Percentiles rank a stretch among this genome's conserved stretches.
Conservation (phyloP, 2,888 invertebrate species). For the Trissonchulus sp. region DNA sequence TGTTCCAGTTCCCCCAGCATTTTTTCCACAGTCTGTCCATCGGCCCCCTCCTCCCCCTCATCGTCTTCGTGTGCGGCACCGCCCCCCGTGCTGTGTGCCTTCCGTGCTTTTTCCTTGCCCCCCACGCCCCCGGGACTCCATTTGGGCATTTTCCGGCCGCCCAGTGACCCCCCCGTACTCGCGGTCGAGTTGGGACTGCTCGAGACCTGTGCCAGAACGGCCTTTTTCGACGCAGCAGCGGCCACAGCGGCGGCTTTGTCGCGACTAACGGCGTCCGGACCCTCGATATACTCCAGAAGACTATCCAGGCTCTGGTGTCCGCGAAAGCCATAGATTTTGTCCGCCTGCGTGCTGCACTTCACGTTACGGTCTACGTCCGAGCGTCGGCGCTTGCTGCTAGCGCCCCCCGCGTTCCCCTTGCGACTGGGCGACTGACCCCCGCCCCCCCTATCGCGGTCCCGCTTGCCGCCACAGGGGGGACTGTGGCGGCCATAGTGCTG, state of each 20-base stretch:
- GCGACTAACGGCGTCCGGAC: background rate
- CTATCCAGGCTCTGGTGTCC: slow-evolving; percentile 27
- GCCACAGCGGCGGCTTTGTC: background rate
- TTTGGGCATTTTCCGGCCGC: no score
- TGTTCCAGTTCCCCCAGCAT: background rate
- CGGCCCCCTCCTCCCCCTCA: background rate
- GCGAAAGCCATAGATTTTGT: slow-evolving; percentile 24
- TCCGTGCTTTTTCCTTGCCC: background rate
- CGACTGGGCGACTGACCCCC: background rate
- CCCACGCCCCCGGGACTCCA: background rate
- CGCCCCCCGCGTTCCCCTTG: no score
- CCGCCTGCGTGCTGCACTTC: background rate
- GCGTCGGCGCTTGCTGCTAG: slow-evolving; percentile 12
- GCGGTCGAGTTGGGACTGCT: background rate
- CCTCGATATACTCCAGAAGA: slow-evolving; percentile 25
- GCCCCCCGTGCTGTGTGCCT: background rate
- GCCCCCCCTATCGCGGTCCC: background rate
- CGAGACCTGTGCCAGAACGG: background rate
- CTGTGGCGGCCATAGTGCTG: slow-evolving; percentile 12
- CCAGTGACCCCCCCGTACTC: background rate
- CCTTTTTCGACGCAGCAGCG: background rate
- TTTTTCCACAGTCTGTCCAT: no score
- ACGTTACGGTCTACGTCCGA: slow-evolving; percentile 11
- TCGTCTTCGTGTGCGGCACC: background rate
- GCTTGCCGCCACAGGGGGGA: slow-evolving; percentile 6